phyloP scores from a whole-genome alignment of 2,113 vertebrate genomes.

The Theristicus caerulescens region DNA sequence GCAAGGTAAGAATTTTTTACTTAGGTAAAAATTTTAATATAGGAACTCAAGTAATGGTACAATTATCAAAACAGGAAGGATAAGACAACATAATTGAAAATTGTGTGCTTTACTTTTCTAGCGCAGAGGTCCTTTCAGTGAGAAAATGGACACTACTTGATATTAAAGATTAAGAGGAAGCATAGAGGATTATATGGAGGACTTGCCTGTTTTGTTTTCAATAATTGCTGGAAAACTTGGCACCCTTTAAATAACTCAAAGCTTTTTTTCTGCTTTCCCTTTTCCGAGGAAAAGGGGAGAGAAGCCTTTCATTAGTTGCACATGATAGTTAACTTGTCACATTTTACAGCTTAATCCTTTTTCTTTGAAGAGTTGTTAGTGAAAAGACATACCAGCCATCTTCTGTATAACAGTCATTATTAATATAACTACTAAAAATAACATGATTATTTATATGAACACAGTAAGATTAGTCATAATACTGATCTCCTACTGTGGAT shows the following conservation, averaged over 20 bases:
- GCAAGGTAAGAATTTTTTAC: neutral
- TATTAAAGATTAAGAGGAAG: neutral
- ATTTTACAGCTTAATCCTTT: neutral
- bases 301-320: neutral
- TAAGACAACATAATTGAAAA: neutral
- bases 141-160: neutral
- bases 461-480: neutral
- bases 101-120: neutral
- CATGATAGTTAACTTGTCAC: constrained; percentile 24
- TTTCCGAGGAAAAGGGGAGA: neutral
- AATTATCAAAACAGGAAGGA: neutral
- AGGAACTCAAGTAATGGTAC: neutral
- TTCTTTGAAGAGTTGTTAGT: neutral
- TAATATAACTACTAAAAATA: constrained; percentile 16
- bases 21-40: neutral
- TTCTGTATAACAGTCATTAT: neutral
- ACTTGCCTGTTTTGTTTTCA: neutral
- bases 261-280: neutral
- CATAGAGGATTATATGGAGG: neutral
- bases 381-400: neutral
- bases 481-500: neutral
- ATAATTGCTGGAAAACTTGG: neutral
- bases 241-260: neutral
- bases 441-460: neutral
- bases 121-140: neutral